Percentiles rank a stretch among this genome's conserved stretches.
Evolutionary conservation across 1,140 invertebrate genomes (phyloP).

Genomic region (Myzus persicae): DNA sequence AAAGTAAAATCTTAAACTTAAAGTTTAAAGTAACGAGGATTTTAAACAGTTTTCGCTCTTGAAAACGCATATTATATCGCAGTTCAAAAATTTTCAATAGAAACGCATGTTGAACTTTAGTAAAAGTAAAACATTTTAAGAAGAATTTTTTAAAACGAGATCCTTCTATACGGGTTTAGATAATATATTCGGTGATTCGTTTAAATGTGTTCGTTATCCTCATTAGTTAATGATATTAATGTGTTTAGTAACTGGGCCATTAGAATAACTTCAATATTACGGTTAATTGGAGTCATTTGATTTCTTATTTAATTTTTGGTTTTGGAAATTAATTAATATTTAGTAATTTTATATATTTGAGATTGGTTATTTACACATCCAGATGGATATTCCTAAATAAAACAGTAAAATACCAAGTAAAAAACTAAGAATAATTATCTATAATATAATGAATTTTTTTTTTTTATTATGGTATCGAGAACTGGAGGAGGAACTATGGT

Average conservation of each 20-base stretch:
- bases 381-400: neutral
- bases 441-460: no score
- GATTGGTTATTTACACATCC: neutral
- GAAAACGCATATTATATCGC: conserved; percentile 4
- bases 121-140: neutral
- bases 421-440: neutral
- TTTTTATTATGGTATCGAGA: no score
- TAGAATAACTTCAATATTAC: neutral
- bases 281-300: neutral
- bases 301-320: neutral
- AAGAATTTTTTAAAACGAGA: neutral
- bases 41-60: neutral
- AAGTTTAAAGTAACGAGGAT: neutral
- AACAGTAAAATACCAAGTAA: neutral
- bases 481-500: no score
- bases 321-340: neutral
- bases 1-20: neutral
- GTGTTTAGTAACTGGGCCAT: neutral
- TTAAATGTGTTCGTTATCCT: neutral
- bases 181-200: neutral
- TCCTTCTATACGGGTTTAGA: neutral
- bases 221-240: neutral
- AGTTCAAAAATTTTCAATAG: neutral
- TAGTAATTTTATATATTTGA: neutral
- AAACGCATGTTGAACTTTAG: neutral